Conservation (phyloP, 2,797 vertebrate genomes). For the Pipistrellus pipistrellus region DNA sequence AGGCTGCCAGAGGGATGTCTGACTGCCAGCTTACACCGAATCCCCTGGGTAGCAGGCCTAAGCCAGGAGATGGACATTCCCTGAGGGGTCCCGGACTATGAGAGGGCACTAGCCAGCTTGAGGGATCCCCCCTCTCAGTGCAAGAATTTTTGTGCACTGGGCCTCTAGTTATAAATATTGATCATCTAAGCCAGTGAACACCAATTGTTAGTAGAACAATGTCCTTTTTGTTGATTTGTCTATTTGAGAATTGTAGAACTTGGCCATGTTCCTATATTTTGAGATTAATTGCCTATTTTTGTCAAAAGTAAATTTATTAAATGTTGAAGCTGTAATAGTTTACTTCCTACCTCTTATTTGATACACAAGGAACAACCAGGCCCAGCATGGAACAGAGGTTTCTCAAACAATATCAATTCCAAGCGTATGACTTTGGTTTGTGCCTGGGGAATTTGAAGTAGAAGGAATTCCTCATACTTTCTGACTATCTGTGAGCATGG, state of each 20-base stretch:
- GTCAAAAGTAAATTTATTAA: neutral
- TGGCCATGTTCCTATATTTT: neutral
- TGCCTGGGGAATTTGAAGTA: neutral
- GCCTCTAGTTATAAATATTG: neutral
- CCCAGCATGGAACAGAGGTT: neutral
- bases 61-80: too few species aligned
- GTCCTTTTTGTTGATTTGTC: slow-evolving; percentile 19
- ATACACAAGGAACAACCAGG: neutral
- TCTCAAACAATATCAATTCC: neutral
- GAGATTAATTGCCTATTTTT: slow-evolving; percentile 3
- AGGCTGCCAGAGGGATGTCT: too few species aligned
- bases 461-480: neutral
- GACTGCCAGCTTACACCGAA: too few species aligned
- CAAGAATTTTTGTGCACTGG: too few species aligned
- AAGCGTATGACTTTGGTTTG: neutral
- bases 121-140: too few species aligned
- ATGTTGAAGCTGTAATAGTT: neutral
- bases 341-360: neutral
- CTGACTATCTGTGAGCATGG: neutral
- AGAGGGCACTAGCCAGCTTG: too few species aligned
- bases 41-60: too few species aligned
- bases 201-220: neutral
- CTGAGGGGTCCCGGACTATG: too few species aligned
- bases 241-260: neutral
- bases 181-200: neutral